Evolutionary conservation across 92 coral and sea anemone genomes (phyloP), one percentile per base, ranked within the genome.

Genomic region (Siderastrea siderea): DNA sequence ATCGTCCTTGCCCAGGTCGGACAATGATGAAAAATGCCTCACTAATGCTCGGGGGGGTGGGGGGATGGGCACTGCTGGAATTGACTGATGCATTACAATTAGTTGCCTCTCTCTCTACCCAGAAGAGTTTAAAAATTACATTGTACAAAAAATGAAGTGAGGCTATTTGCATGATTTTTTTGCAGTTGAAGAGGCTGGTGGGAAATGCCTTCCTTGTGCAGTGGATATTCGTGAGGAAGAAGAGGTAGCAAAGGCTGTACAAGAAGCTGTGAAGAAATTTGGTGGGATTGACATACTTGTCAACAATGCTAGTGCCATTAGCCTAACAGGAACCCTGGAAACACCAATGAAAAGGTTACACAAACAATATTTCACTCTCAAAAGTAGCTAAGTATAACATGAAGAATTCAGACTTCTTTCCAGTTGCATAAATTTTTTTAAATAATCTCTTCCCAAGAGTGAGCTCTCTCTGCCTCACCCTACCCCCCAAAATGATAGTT

Each of bases 301-400:
- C 57, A 97, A 97, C 84, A 97, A 97, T 92, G 99, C 99, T 61
- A 97, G 99, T 91, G 99, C 99, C 12, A 97, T 97, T 52, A 94
- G 94, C 80, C 86, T 95, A 13, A 94, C 98, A 55, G 99, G 99
- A 49, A 97, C 99, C 6, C 78, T 94, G 57, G 93, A 94, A 47
- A 95, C 98, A 68, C 95, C 99, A 64, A 95, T 97, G 98, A 97
- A 97, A 87, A 95, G 75, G 98, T 96, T 54, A 88, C 78, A 64
- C 44, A n/a, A 64, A 26, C 38, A 26, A 26, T 26, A 26, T 26
- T 26, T 26, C 38, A 26, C 0, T 26, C 38, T 26, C 38, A 26
- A 26, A 26, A 26, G 38, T 26, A 26, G 0, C 38, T 26, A 26
- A 26, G 38, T 26, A 26, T 26, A 2, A 55, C 61, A 53, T 53